Evolutionary conservation across 2,113 vertebrate species (phyloP), one percentile per base, ranked within the genome.

Genomic region (Trinectes maculatus): DNA sequence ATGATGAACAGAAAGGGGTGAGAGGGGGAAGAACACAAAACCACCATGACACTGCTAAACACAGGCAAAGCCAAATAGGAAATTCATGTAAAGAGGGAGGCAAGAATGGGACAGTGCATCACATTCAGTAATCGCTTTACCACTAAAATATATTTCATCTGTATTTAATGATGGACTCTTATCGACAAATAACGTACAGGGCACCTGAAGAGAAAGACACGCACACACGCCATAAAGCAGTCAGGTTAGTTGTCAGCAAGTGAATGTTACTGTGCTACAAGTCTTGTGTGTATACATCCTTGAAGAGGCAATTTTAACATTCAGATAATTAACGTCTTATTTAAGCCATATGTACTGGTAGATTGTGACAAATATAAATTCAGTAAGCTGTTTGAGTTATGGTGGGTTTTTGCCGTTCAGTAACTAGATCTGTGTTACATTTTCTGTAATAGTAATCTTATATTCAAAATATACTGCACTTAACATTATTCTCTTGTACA

Each of bases 101-200:
- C 67, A 2, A 36, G 18, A 62, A 55, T 79, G 58, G 62, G 64
- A 49, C 52, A 49, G n/a, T 52, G n/a, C 55, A 63, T 87, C 73
- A 53, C 64, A 52, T 82, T 72, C 63, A 76, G 71, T 83, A 54
- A 82, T 55, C 13, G 54, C 63, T 75, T 21, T 79, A 2, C 25
- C 18, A 34, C 63, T 3, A 39, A 60, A 79, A 75, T 56, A 39
- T 54, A 39, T 57, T 84, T 84, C 54, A 77, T 80, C 52, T 77
- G 24, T 55, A 54, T 67, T 66, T 74, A 74, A 70, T 70, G 62
- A 59, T 71, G 44, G 31, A 22, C 46, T 62, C 10, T 79, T 82
- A 74, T n/a, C 37, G 69, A 55, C 52, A 71, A 77, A 66, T 44
- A 5, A 18, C 13, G 36, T 25, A 55, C 4, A 64, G 44, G 55